Evolutionary conservation across 1,140 invertebrate genomes (phyloP).

Genomic region (Spodoptera litura): DNA sequence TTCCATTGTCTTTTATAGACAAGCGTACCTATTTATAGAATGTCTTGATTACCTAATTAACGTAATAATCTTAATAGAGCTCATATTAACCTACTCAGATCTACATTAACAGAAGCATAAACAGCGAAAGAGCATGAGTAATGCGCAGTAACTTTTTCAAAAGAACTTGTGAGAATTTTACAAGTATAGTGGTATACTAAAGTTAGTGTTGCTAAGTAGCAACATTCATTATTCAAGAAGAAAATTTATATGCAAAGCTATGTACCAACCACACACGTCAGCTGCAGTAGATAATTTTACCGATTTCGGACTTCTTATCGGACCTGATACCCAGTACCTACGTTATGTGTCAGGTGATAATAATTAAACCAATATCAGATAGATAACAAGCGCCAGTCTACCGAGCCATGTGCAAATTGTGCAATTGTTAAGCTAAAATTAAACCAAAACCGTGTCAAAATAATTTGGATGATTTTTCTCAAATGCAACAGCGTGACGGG

Average conservation of each 20-base stretch:
- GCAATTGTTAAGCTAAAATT: background rate
- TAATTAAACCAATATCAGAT: conserved; percentile 24
- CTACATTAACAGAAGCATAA: no score
- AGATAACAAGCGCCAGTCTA: background rate
- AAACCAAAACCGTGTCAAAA: no score
- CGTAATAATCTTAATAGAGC: no score
- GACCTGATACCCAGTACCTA: background rate
- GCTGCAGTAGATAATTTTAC: background rate
- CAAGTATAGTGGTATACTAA: no score
- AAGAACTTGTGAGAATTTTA: no score
- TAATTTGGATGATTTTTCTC: no score
- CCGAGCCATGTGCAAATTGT: background rate
- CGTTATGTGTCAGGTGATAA: background rate
- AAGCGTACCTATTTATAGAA: conserved; percentile 1
- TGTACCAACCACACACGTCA: background rate
- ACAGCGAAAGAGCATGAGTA: no score
- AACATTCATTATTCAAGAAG: no score
- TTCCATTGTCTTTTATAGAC: conserved; percentile 1
- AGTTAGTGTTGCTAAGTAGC: no score
- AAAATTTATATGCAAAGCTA: no score
- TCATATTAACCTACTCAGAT: no score
- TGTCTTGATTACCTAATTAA: background rate
- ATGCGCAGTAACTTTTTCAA: no score
- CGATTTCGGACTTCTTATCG: background rate
- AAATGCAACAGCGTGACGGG: conserved; percentile 14